Base-by-base conservation (phyloP, 2,888 invertebrate genomes). In the Drosophila diplacantha region DNA sequence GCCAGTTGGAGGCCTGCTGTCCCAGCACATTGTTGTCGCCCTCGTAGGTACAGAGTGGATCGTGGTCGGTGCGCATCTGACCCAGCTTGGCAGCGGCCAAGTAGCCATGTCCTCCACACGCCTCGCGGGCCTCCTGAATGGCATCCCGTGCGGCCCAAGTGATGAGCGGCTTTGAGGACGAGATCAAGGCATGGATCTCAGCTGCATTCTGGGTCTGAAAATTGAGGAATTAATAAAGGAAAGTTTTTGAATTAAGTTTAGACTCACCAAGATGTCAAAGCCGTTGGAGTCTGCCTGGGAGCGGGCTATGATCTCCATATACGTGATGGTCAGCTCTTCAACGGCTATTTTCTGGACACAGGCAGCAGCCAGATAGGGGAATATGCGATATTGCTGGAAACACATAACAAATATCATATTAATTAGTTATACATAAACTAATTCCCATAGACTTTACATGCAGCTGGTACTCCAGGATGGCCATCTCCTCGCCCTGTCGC, bases 11-110 rank as follows among this genome's bases (percentile, higher is more conserved):
- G 0, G 95, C 93, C 88, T 97, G 97, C 84, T 97, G 97, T 0
- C 94, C 91, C 4, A 98, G 90, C 22, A 97, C 96, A 88, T 95
- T 96, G 89, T 97, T 97, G 89, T 97, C 97, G 0, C 97, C 97
- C 87, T 97, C 97, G 87, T 96, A 96, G 0, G 97, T 97, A 56
- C 95, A 94, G 38, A 94, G 93, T 0, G 97, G 94, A 87, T 98
- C 98, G 87, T 96, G 94, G 87, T 95, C 95, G 84, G 93, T 93
- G 11, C 96, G 91, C 64, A 98, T 90, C 69, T 94, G 94, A 34
- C 96, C 96, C 24, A 98, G 89, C 74, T 95, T 93, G 18, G 96
- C 91, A n/a, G 93, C 93, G 32, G 82, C 85, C 39, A 92, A 85
- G 85, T 94, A 96, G 6, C 96, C 96, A 88, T 96, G 96, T 0